These are phyloP conservation scores for Lycaon pictus DNA, from an alignment of 2,113 vertebrate genomes.

Conservation along the genomic window DNA sequence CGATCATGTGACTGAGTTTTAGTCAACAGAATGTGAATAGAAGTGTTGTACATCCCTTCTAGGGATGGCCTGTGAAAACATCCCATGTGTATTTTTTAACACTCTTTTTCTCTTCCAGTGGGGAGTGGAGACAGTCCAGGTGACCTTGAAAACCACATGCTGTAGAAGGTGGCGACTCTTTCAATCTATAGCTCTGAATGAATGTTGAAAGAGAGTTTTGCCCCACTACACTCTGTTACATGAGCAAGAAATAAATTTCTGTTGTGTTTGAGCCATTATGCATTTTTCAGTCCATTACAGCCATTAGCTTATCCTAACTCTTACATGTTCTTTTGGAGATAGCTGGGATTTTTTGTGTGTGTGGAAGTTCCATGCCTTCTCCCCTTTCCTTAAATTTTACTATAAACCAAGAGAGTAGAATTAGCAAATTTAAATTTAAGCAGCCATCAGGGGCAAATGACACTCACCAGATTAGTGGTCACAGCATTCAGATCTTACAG, in stretches of 20 bases:
- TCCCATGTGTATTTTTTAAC: not conserved
- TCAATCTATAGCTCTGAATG: not conserved
- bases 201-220: not conserved
- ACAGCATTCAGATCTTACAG: not conserved
- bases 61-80: not conserved
- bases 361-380: not conserved
- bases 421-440: not conserved
- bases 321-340: not conserved
- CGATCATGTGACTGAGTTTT: not conserved
- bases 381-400: conserved; percentile 39
- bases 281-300: not conserved
- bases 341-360: not conserved
- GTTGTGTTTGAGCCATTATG: not conserved
- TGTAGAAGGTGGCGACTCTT: not conserved
- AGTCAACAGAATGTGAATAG: not conserved
- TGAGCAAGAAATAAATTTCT: not conserved
- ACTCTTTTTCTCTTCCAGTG: not conserved
- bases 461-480: conserved; percentile 68
- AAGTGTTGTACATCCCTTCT: not conserved
- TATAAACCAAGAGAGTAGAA: conserved; percentile 12
- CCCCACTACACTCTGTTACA: not conserved
- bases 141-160: not conserved
- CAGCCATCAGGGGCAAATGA: not conserved
- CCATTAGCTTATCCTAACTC: not conserved
- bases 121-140: not conserved